Evolutionary conservation across 2,113 vertebrate species (phyloP).

Genomic region (Gracilinanus agilis): DNA sequence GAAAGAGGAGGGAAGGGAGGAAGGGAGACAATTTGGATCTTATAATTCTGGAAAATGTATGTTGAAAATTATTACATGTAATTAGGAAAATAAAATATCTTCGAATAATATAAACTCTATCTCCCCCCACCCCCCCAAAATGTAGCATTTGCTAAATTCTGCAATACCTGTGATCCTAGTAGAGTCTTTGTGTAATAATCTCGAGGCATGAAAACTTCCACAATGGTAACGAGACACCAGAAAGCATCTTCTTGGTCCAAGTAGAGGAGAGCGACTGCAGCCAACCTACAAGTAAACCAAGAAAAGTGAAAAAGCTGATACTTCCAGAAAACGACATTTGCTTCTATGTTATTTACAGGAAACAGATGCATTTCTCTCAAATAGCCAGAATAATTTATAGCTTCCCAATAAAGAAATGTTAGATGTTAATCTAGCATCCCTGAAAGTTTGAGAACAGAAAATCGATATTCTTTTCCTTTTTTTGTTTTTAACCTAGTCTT

Average conservation of each 20-base stretch:
- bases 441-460: not conserved
- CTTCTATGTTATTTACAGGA: not conserved
- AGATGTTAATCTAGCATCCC: not conserved
- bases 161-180: conserved; percentile 95
- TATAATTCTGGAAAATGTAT: too few relatives aligned
- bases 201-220: conserved; percentile 98
- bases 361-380: not conserved
- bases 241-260: conserved; percentile 99
- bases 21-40: too few relatives aligned
- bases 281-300: conserved; percentile 85
- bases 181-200: conserved; percentile 99
- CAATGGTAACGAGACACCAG: conserved; percentile 96
- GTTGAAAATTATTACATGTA: too few relatives aligned
- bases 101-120: too few relatives aligned
- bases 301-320: not conserved
- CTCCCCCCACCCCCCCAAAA: too few relatives aligned
- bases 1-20: too few relatives aligned
- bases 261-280: conserved; percentile 95
- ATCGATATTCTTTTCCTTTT: not conserved
- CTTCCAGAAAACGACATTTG: fast-evolving
- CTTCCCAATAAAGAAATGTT: not conserved
- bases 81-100: too few relatives aligned
- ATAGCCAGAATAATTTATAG: fast-evolving
- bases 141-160: not conserved
- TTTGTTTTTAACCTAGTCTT: not conserved